phyloP scores from a whole-genome alignment of 92 coral and sea anemone genomes.

The Porites cylindrica region DNA sequence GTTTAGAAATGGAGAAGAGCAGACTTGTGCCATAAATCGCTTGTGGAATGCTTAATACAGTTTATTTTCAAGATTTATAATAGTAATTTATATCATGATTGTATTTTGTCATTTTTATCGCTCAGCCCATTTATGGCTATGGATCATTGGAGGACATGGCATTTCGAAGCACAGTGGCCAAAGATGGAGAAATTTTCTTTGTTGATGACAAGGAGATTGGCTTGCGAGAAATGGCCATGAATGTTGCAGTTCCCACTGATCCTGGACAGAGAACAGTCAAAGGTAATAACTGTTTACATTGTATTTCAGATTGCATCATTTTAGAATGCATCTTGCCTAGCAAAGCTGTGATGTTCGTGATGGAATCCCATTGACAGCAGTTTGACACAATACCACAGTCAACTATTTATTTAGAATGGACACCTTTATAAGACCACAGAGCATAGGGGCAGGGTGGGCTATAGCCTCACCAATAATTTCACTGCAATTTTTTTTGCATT shows the following conservation, averaged over 20 bases:
- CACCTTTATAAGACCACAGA: too few species aligned
- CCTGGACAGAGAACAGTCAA: conserved; percentile 84
- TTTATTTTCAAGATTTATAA: background rate
- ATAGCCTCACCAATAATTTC: too few species aligned
- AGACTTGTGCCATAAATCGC: background rate
- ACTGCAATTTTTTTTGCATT: too few species aligned
- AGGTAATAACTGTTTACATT: conserved; percentile 46
- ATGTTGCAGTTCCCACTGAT: conserved; percentile 88
- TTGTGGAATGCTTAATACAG: background rate
- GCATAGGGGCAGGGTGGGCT: too few species aligned
- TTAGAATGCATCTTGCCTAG: too few species aligned
- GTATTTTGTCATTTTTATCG: background rate
- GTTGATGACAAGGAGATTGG: conserved; percentile 96
- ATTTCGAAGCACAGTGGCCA: conserved; percentile 83
- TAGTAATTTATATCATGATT: background rate
- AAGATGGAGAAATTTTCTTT: conserved; percentile 90
- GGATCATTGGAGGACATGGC: conserved; percentile 88
- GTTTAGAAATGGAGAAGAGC: too few species aligned
- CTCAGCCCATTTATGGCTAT: conserved; percentile 94
- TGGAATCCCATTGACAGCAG: too few species aligned
- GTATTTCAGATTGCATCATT: background rate
- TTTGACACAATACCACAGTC: too few species aligned
- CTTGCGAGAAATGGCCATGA: conserved; percentile 92
- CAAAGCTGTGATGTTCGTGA: too few species aligned
- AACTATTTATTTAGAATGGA: too few species aligned